Evolutionary conservation across 2,888 invertebrate genomes (phyloP), one percentile per base, ranked within the genome.

Genomic region (Andricus curvator): DNA sequence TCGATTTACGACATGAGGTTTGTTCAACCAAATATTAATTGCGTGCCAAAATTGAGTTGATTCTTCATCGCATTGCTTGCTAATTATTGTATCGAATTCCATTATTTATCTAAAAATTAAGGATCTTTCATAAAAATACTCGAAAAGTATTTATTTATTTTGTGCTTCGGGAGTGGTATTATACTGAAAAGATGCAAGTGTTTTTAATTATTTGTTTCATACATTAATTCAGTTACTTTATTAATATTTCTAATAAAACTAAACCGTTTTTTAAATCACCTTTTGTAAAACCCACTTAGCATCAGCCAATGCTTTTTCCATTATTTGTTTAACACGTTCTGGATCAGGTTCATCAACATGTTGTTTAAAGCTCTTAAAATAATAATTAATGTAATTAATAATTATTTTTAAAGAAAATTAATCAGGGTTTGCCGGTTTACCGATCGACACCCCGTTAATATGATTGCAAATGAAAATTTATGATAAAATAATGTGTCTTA

Each of bases 281-380:
- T 97, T 97, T 90, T 96, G 95, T 81, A 96, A 88, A 88, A 97
- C 93, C 97, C 97, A 97, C 88, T 96, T 94, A 83, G 96, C 95
- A 93, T 97, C 96, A 87, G 95, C 94, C 83, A 96, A 90, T 84
- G 96, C 96, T 92, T 96, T 95, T 60, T 93, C 90, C 86, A 97
- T 95, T 80, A 97, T 97, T 93, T 96, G 95, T 82, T 94, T 93
- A 11, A 97, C 94, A 92, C 97, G 94, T 85, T 95, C 95, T 60
- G 95, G 94, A 90, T 97, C 96, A 65, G 94, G 94, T 93, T 97
- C 97, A 89, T 95, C 93, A 77, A 94, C 93, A 91, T 97, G 96
- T 90, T 97, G 97, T 86, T 95, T 96, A 88, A 94, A 97, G 88
- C 96, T 96, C 97, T 97, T 92, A 37, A 93, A 93, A 84, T 67